Evolutionary conservation across 2,113 vertebrate species (phyloP).

Genomic region (Tautogolabrus adspersus): DNA sequence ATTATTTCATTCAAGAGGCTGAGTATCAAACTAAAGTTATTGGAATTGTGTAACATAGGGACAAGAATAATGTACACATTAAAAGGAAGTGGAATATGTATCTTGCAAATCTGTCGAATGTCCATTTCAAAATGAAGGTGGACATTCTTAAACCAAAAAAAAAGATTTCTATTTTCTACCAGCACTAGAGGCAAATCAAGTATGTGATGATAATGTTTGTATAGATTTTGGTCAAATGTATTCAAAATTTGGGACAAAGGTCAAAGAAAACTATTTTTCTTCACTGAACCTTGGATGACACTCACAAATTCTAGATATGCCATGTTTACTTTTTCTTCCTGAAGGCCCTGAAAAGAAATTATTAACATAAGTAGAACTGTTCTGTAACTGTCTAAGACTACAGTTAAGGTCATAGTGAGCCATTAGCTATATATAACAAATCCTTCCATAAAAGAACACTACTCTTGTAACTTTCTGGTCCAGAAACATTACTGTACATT

Average conservation of each 20-base stretch:
- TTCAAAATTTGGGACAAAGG: constrained; percentile 47
- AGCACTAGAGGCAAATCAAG: constrained; percentile 36
- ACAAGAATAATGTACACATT: constrained; percentile 74
- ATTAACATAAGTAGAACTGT: no score
- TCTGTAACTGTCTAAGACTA: constrained; percentile 20
- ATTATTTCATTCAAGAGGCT: constrained; percentile 40
- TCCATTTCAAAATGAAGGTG: constrained; percentile 7
- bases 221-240: constrained; percentile 40
- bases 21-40: constrained; percentile 86
- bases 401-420: constrained; percentile 15
- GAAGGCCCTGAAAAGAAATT: no score
- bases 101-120: not conserved
- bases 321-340: constrained; percentile 14
- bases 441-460: constrained; percentile 35
- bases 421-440: constrained; percentile 35
- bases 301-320: not conserved
- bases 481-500: constrained; percentile 59
- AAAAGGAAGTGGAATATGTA: constrained; percentile 28
- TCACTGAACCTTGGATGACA: constrained; percentile 23
- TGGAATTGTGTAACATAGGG: constrained; percentile 80
- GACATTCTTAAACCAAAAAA: no score
- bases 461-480: constrained; percentile 69
- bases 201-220: constrained; percentile 17
- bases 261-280: constrained; percentile 21
- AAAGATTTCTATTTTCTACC: constrained; percentile 29